Percentiles rank a stretch among this genome's conserved stretches.
Conservation (phyloP, 1,140 invertebrate genomes). For the Conus betulinus region DNA sequence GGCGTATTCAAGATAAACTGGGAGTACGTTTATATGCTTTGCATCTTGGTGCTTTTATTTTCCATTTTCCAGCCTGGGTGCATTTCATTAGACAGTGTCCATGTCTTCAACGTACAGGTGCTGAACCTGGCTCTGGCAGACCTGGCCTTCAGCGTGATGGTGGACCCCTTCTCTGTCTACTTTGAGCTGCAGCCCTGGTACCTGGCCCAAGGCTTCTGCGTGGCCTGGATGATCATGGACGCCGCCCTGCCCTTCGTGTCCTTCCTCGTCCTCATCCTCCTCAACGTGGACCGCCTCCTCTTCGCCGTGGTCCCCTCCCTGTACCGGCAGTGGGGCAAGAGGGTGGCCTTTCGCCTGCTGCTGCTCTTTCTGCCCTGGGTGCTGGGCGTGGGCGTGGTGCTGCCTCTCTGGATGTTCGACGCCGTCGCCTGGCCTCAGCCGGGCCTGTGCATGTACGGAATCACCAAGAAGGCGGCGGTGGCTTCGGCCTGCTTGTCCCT, state of each 20-base stretch:
- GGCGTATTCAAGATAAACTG: too few species aligned
- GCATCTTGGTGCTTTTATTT: too few species aligned
- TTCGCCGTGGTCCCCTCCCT: slow-evolving; percentile 29
- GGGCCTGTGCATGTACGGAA: slow-evolving; percentile 47
- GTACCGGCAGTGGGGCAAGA: slow-evolving; percentile 31
- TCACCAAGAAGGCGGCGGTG: slow-evolving; percentile 35
- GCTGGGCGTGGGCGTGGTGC: slow-evolving; percentile 29
- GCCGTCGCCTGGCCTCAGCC: slow-evolving; percentile 28
- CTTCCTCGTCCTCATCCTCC: slow-evolving; percentile 35
- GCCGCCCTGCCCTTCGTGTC: slow-evolving; percentile 43
- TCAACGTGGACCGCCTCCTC: slow-evolving; percentile 43
- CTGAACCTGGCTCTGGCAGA: slow-evolving; percentile 41
- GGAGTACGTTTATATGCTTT: too few species aligned
- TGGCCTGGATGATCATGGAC: slow-evolving; percentile 53
- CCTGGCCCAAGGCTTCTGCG: slow-evolving; percentile 39
- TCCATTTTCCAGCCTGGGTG: too few species aligned
- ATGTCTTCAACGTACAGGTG: neutral
- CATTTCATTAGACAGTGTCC: too few species aligned
- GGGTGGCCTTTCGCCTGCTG: neutral
- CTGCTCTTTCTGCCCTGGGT: slow-evolving; percentile 41
- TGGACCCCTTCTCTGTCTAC: slow-evolving; percentile 48
- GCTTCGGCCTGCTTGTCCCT: slow-evolving; percentile 41
- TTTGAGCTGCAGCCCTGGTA: slow-evolving; percentile 44
- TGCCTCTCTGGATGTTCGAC: slow-evolving; percentile 44
- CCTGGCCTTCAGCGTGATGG: slow-evolving; percentile 38